Evolutionary conservation across 2,888 invertebrate genomes (phyloP).

Genomic region (Conus canariensis): DNA sequence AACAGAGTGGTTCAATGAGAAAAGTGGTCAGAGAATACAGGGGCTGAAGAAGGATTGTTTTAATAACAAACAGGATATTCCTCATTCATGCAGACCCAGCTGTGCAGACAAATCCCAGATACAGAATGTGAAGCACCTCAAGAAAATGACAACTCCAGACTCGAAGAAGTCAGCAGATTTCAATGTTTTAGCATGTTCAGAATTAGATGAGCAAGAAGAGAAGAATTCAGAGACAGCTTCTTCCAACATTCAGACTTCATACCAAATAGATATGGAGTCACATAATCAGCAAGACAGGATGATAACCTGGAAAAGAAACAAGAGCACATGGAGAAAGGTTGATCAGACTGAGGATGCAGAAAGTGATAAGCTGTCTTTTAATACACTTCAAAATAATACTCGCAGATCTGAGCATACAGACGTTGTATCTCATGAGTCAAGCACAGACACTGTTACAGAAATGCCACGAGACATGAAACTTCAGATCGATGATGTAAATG

Average conservation of each 20-base stretch:
- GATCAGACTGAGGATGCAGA: not conserved
- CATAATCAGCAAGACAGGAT: not conserved
- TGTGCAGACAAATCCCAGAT: not conserved
- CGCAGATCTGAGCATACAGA: not conserved
- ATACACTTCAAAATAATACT: not conserved
- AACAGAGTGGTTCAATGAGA: not conserved
- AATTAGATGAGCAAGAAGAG: no score
- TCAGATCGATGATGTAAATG: not conserved
- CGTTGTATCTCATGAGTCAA: not conserved
- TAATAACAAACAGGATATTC: not conserved
- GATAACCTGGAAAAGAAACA: not conserved
- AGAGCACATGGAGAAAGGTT: not conserved
- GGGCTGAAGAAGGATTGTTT: not conserved
- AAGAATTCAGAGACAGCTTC: not conserved
- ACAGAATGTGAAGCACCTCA: no score
- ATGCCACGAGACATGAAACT: not conserved
- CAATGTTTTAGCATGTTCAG: no score
- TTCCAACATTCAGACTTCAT: not conserved
- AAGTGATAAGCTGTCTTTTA: not conserved
- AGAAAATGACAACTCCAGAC: no score
- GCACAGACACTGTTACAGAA: conserved; percentile 9
- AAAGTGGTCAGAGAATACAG: not conserved
- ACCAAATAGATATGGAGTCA: not conserved
- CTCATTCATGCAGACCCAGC: not conserved
- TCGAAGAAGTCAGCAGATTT: no score